Percentiles rank a stretch among this genome's conserved stretches.
Evolutionary conservation across 2,113 vertebrate species (phyloP).

Genomic region (Syrrhaptes paradoxus): DNA sequence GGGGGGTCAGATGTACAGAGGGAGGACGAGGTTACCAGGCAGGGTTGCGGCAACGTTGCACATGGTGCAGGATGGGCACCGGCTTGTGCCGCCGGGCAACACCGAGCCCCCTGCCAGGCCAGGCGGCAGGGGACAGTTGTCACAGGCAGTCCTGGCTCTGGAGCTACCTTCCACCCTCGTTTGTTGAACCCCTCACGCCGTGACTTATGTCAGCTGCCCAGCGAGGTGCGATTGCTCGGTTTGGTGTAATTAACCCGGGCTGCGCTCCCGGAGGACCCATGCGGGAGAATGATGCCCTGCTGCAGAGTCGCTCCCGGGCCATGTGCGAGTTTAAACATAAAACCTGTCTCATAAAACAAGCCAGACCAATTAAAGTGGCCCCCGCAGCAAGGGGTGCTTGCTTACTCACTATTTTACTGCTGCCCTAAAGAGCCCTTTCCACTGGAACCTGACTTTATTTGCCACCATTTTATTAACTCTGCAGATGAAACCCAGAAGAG

Average conservation of each 20-base stretch:
- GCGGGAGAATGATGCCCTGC: conserved; percentile 51
- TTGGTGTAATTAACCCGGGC: conserved; percentile 53
- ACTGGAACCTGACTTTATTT: conserved; percentile 53
- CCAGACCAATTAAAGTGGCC: conserved; percentile 66
- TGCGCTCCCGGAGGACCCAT: not conserved
- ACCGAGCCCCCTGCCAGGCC: not conserved
- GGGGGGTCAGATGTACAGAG: fast-evolving
- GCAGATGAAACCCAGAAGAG: conserved; percentile 57
- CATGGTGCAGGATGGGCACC: fast-evolving
- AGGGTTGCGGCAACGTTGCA: not conserved
- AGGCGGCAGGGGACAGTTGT: not conserved
- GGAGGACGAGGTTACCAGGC: not conserved
- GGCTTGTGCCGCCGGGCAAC: fast-evolving
- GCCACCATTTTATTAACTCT: conserved; percentile 68
- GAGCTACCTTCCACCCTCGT: not conserved
- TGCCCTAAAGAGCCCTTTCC: conserved; percentile 63
- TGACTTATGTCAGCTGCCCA: not conserved
- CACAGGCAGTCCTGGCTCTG: not conserved
- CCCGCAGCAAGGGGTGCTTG: conserved; percentile 63
- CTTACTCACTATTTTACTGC: conserved; percentile 61
- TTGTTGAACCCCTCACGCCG: not conserved
- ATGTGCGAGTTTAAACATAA: conserved; percentile 64
- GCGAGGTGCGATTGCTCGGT: conserved; percentile 20
- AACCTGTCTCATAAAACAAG: conserved; percentile 68
- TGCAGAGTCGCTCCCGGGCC: conserved; percentile 50